A percentile compares a stretch with the other conserved stretches of the same genome.
Conservation (phyloP, 2,113 vertebrate species). For the Pomatostomus ruficeps region DNA sequence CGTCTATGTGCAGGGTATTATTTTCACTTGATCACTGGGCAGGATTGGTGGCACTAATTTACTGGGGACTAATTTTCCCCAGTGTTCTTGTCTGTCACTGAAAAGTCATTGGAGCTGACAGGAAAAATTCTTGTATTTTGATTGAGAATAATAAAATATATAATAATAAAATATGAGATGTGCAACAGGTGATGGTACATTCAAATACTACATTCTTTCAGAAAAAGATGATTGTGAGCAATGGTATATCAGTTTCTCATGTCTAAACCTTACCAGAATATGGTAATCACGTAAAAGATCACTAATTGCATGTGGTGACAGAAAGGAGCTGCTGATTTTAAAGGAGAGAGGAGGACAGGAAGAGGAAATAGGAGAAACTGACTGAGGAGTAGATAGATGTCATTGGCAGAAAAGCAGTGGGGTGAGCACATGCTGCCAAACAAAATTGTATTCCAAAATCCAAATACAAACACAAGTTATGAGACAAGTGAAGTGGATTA, state of each 20-base stretch:
- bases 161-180: not conserved
- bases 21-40: not conserved
- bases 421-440: not conserved
- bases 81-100: not conserved
- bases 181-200: not conserved
- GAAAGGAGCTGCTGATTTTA: not conserved
- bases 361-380: not conserved
- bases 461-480: not conserved
- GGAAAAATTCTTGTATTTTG: not conserved
- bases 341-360: not conserved
- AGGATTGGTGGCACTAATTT: not conserved
- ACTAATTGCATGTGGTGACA: not conserved
- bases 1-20: rapidly evolving
- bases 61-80: not conserved
- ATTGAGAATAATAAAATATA: not conserved
- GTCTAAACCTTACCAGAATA: not conserved
- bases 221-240: not conserved
- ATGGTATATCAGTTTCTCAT: not conserved
- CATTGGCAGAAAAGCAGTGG: not conserved
- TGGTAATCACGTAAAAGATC: not conserved
- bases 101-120: not conserved
- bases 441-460: not conserved
- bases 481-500: not conserved
- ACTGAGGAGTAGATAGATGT: not conserved
- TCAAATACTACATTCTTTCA: not conserved